A percentile compares a stretch with the other conserved stretches of the same genome.
These are phyloP conservation scores for Lepidocyrtinus sp. DNA, from an alignment of 2,888 invertebrate genomes.

Conservation along the genomic window DNA sequence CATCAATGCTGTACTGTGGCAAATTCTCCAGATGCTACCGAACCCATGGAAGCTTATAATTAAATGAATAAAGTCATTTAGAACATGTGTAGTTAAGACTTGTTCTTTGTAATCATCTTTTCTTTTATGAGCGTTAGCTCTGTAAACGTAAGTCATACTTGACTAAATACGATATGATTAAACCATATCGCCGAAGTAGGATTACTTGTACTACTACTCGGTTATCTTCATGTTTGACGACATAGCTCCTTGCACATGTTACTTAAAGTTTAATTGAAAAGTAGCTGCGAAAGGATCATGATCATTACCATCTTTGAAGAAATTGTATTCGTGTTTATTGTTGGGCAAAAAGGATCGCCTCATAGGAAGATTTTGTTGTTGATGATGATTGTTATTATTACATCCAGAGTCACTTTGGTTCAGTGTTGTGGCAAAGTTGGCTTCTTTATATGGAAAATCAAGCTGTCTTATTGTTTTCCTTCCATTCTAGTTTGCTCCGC, in stretches of 20 bases:
- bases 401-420: conserved; percentile 10
- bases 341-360: neutral
- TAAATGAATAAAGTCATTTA: conserved; percentile 53
- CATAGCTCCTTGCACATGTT: neutral
- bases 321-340: neutral
- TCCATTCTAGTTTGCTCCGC: conserved; percentile 14
- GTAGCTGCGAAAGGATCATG: conserved; percentile 25
- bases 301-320: conserved; percentile 29
- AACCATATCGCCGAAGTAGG: neutral
- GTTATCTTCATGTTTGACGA: conserved; percentile 16
- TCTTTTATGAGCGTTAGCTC: conserved; percentile 9
- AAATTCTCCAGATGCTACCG: conserved; percentile 19
- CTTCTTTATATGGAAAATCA: conserved; percentile 49
- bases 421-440: neutral
- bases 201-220: neutral
- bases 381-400: too few relatives aligned
- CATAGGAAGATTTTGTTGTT: neutral
- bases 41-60: conserved; percentile 27
- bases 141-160: conserved; percentile 2
- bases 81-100: conserved; percentile 20
- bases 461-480: conserved; percentile 36
- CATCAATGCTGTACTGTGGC: neutral
- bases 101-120: conserved; percentile 16
- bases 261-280: conserved; percentile 37
- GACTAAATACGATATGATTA: conserved; percentile 3